Evolutionary conservation across 2,113 vertebrate species (phyloP), one percentile per base, ranked within the genome.

Genomic region (Nothobranchius kuhntae): DNA sequence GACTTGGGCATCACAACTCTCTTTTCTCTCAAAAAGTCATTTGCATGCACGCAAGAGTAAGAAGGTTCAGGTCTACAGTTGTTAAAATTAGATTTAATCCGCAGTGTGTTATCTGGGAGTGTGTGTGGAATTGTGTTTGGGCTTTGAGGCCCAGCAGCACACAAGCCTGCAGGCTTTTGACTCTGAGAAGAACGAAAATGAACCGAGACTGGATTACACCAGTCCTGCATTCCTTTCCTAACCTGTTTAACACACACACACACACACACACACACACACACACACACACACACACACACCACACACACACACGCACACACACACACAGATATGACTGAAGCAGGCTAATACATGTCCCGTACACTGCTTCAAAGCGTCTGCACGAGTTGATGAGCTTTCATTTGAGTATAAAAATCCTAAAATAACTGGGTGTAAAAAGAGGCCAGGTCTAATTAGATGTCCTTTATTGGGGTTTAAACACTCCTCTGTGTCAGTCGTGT

Each of bases 141-240:
- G 79, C 66, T 59, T 21, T 14, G 74, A 81, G 82, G 82, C 80
- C 68, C 79, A 15, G 30, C 13, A 52, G 65, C 80, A 63, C 66
- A 73, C 58, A 26, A 75, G 75, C 77, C 76, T 68, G 14, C 69
- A 65, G 79, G 81, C 75, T 86, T 87, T 89, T 87, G 72, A 86
- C 75, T 76, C 38, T 9, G 81, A 91, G 87, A 87, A 81, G 75
- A 65, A 78, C 15, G 42, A 81, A 85, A 88, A 83, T 80, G 75
- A 89, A 80, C 80, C 65, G 65, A 88, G 81, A 78, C 82, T 54
- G 85, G 87, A 90, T 92, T 84, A 90, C 83, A 80, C 87, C 82
- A 68, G 88, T 78, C 63, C 77, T 69, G 73, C 89, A 90, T 91
- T 90, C 86, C 88, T 89, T 75, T 84, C 83, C 79, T 87, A 91